Base-by-base conservation (phyloP, 2,113 vertebrate genomes). In the Oplegnathus fasciatus region DNA sequence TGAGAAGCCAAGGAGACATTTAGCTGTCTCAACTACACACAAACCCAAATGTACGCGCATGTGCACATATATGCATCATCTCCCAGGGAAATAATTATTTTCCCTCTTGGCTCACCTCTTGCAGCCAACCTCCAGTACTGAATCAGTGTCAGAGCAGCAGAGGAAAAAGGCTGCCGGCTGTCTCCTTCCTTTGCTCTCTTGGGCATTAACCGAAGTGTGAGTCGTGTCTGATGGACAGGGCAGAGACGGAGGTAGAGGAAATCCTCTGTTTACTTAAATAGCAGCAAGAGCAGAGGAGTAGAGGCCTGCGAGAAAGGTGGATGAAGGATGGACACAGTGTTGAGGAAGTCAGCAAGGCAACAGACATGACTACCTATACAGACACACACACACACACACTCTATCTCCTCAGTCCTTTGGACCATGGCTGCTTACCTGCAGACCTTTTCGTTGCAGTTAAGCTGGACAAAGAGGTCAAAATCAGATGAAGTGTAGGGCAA, bases 41-140 rank as follows among this genome's bases (percentile, higher is more conserved):
- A 24, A 6, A 0, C 54, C 22, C 24, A 54, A 15, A 42, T 46
- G 15, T 30, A 44, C 2, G 17, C 2, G 13, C 1, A 0, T n/a
- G 50, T 76, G 68, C 48, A 28, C 68, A 78, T 68, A 50, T 52
- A 85, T 58, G 81, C 77, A 68, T 66, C 13, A 2, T 78, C 82
- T 92, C 74, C 58, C 69, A 52, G 74, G 68, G 85, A 93, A 91
- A 88, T 87, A 66, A 90, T 93, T 92, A 89, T 92, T 89, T 80
- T 87, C 68, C 54, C 58, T 89, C 75, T 48, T 86, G 57, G 26
- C 72, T 86, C 81, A 58, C 46, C 73, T 80, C 68, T 83, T 50
- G 44, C 54, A 69, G 61, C 73, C 69, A 86, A 72, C 86, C 77
- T 82, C 44, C 78, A 70, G 72, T 76, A 79, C 78, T 84, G 89